phyloP scores from a whole-genome alignment of 2,797 vertebrate species.

The Philypnodon macrostomus region DNA sequence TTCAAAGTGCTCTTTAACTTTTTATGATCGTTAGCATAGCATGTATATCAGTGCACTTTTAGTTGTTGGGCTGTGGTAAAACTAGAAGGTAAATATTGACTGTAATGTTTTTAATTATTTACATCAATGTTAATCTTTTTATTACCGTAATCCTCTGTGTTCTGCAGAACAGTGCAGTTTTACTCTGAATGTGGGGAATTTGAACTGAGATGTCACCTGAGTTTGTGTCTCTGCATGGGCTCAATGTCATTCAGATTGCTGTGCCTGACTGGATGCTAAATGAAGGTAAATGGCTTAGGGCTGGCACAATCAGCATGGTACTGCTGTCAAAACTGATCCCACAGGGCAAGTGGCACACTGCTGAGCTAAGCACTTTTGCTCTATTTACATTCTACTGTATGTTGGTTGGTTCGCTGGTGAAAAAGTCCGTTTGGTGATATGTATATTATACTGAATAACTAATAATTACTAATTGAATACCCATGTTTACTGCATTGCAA shows the following conservation, averaged over 20 bases:
- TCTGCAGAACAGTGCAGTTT: conserved; percentile 63
- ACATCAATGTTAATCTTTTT: conserved; percentile 40
- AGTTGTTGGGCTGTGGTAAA: conserved; percentile 37
- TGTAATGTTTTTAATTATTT: conserved; percentile 49
- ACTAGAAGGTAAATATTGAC: conserved; percentile 45
- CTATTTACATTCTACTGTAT: too few relatives aligned
- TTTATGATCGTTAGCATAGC: conserved; percentile 31
- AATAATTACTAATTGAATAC: too few relatives aligned
- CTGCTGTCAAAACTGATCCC: too few relatives aligned
- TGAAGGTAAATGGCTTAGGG: conserved; percentile 51
- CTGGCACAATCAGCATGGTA: conserved; percentile 52
- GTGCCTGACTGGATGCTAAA: conserved; percentile 38
- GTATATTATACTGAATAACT: too few relatives aligned
- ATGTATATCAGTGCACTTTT: conserved; percentile 11
- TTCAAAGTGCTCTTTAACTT: conserved; percentile 20
- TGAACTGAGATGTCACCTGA: conserved; percentile 57
- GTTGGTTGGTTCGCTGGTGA: too few relatives aligned
- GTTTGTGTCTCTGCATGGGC: conserved; percentile 62
- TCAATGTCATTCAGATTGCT: conserved; percentile 58
- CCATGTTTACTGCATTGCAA: too few relatives aligned
- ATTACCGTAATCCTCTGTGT: conserved; percentile 51
- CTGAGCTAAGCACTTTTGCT: too few relatives aligned
- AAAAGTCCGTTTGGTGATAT: too few relatives aligned
- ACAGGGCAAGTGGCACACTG: too few relatives aligned
- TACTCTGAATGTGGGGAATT: conserved; percentile 52